These are phyloP conservation scores for Eurystomus glaucurus DNA, from an alignment of 2,797 vertebrate species.

Conservation along the genomic window DNA sequence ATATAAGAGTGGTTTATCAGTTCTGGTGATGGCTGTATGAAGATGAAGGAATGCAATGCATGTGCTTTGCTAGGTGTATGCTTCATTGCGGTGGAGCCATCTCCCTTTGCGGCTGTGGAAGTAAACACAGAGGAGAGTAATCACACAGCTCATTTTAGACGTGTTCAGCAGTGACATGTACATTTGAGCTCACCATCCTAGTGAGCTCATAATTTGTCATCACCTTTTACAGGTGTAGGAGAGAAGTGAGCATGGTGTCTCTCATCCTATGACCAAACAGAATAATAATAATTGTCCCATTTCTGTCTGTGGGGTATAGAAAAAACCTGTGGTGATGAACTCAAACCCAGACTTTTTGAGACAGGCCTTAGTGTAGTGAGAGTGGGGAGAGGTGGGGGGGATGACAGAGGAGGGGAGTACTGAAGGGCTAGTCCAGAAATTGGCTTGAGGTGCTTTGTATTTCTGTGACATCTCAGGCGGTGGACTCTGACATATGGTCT, in stretches of 20 bases:
- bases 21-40: not conserved
- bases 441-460: not conserved
- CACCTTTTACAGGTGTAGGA: not conserved
- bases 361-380: not conserved
- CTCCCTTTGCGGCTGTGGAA: not conserved
- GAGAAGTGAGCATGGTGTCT: not conserved
- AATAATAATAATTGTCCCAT: not conserved
- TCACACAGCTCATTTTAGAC: not conserved
- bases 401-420: not conserved
- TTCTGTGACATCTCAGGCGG: not conserved
- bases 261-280: not conserved
- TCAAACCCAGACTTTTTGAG: not conserved
- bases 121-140: not conserved
- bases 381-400: fast-evolving
- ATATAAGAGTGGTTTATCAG: not conserved
- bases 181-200: not conserved
- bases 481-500: not conserved
- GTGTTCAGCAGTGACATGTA: not conserved
- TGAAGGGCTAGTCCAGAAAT: not conserved
- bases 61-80: not conserved
- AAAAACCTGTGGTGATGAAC: not conserved
- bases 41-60: not conserved
- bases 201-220: not conserved
- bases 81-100: not conserved
- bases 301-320: not conserved